Conservation (phyloP, 2,888 invertebrate genomes). For the Pseudococcus viburni region DNA sequence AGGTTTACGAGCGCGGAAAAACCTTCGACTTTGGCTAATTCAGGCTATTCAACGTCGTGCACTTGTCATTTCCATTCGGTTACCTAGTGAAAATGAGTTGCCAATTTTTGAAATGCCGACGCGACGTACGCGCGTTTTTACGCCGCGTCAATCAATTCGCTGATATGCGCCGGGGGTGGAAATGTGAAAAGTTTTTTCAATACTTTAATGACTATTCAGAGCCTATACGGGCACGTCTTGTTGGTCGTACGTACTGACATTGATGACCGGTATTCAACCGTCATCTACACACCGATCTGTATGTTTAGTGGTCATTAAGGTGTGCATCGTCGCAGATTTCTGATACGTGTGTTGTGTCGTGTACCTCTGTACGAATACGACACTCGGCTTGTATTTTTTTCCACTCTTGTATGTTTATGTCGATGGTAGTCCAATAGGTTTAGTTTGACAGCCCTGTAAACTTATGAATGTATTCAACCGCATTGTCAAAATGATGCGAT, state of each 20-base stretch:
- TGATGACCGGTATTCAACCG: slow-evolving; percentile 18
- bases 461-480: too few species aligned
- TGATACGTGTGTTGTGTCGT: too few species aligned
- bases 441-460: too few species aligned
- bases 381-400: too few species aligned
- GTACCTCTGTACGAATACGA: too few species aligned
- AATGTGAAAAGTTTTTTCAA: slow-evolving; percentile 1
- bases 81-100: not conserved
- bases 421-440: too few species aligned
- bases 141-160: not conserved
- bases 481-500: too few species aligned
- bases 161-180: not conserved
- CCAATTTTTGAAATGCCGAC: not conserved
- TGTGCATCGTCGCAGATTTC: not conserved
- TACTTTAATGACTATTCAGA: not conserved
- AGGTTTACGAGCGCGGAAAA: not conserved
- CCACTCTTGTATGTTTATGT: too few species aligned
- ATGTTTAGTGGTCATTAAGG: not conserved
- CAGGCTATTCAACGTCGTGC: slow-evolving; percentile 1
- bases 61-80: not conserved
- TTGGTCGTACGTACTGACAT: not conserved
- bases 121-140: not conserved
- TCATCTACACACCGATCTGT: not conserved
- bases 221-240: not conserved
- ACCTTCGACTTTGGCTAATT: slow-evolving; percentile 5